Conservation (phyloP, 2,888 invertebrate species). For the Tryphoninae sp. region DNA sequence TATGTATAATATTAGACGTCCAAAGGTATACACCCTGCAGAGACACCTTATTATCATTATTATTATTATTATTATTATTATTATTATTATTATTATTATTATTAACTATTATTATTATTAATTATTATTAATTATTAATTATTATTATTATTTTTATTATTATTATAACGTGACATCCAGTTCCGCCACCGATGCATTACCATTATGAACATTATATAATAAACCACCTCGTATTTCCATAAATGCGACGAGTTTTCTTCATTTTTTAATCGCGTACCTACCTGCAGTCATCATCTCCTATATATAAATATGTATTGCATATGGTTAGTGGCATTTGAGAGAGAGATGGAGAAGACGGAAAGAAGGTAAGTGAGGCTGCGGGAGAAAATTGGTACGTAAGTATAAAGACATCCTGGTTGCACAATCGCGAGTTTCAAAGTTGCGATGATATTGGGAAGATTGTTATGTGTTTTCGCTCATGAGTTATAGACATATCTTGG, state of each 20-base stretch:
- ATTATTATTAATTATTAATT: constrained; percentile 50
- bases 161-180: constrained; percentile 65
- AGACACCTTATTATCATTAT: constrained; percentile 55
- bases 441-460: no score
- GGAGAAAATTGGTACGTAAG: no score
- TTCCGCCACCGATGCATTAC: constrained; percentile 76
- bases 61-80: constrained; percentile 54
- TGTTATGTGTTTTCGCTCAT: no score
- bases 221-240: constrained; percentile 81
- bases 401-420: no score
- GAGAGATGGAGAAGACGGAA: no score
- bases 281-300: no score
- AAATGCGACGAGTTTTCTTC: constrained; percentile 54
- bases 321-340: no score
- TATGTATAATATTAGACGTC: constrained; percentile 55
- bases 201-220: constrained; percentile 81
- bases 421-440: no score
- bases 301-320: no score
- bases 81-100: constrained; percentile 61
- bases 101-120: constrained; percentile 57
- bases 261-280: no score
- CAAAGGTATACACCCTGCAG: constrained; percentile 20
- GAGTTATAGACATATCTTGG: neutral
- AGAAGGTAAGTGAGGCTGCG: no score
- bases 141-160: constrained; percentile 57